Evolutionary conservation across 2,888 invertebrate genomes (phyloP).

Genomic region (Andrena praecox): DNA sequence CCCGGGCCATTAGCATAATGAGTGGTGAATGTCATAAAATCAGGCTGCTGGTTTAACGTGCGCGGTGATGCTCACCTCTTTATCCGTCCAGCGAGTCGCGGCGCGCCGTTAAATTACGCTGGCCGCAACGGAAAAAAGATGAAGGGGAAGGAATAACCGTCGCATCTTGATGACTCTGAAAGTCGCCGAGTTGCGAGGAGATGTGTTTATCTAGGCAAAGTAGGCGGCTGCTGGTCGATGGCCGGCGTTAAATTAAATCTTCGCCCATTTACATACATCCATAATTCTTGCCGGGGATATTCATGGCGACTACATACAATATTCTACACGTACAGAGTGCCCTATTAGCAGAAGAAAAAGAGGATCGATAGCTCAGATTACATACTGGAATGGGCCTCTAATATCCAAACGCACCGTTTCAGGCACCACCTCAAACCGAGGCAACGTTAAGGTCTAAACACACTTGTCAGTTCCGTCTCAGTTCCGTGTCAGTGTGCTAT

Average conservation of each 20-base stretch:
- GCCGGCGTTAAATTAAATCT: not conserved
- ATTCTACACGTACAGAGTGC: too few relatives aligned
- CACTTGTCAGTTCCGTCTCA: too few relatives aligned
- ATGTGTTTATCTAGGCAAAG: slow-evolving; percentile 48
- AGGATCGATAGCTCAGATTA: too few relatives aligned
- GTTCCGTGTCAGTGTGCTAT: too few relatives aligned
- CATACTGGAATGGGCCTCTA: too few relatives aligned
- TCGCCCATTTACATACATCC: not conserved
- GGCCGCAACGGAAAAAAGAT: slow-evolving; percentile 24
- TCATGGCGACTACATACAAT: too few relatives aligned
- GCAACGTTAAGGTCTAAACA: too few relatives aligned
- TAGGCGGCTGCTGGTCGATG: not conserved
- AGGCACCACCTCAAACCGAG: too few relatives aligned
- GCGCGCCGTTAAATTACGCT: slow-evolving; percentile 44
- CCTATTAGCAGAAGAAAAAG: too few relatives aligned
- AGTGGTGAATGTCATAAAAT: slow-evolving; percentile 56
- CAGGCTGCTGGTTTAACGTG: slow-evolving; percentile 52
- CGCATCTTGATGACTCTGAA: slow-evolving; percentile 29
- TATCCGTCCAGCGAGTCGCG: slow-evolving; percentile 17
- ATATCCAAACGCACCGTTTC: too few relatives aligned
- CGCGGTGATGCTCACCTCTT: slow-evolving; percentile 43
- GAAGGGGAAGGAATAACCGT: slow-evolving; percentile 13
- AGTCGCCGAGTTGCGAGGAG: slow-evolving; percentile 40
- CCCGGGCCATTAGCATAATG: slow-evolving; percentile 48
- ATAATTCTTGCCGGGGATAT: not conserved